Evolutionary conservation across 1,140 invertebrate species (phyloP), one percentile per base, ranked within the genome.

Genomic region (Trichonephila inaurata): DNA sequence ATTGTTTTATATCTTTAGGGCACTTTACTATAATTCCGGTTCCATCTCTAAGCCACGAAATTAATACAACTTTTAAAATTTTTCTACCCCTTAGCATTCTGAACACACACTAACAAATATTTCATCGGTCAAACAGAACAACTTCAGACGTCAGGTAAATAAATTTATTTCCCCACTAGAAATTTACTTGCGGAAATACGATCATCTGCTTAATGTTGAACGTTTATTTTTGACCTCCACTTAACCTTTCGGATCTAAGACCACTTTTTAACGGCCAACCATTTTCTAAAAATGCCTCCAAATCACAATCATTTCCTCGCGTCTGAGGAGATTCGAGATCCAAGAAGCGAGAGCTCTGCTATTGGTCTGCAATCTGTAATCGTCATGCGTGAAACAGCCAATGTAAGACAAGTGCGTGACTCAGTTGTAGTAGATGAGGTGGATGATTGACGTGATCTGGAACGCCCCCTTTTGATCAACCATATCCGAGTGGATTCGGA

Each of bases 381-480:
- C 90, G 90, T 91, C 90, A 91, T 58, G 61, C 21, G 24, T 24
- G 24, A 28, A 60, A 33, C 60, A 77, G 64, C 90, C 90, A 91
- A 91, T 91, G 51, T 77, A 44, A 91, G 90, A 82, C 58, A 64
- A 91, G 90, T 91, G 90, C 90, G 90, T 91, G 90, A 91, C 90
- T 82, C 62, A 64, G 64, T 72, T 89, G 87, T 89, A 19, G 87
- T 40, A 89, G 87, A 89, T 89, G 90, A 82, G 77, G 72, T 44
- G 90, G 77, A 61, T 91, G 90, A 91, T 91, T 83, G 90, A 91
- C 90, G 61, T 91, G 81, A 82, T 91, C 81, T 77, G 77, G 60
- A 83, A 91, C 90, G 90, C 90, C 90, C 77, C 77, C 61, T 91
- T 91, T 91, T 91, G 72, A 91, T 91, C 90, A 72, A 82, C 51